These are phyloP conservation scores for Taphrorychus bicolor DNA, from an alignment of 2,888 invertebrate species.

Conservation along the genomic window DNA sequence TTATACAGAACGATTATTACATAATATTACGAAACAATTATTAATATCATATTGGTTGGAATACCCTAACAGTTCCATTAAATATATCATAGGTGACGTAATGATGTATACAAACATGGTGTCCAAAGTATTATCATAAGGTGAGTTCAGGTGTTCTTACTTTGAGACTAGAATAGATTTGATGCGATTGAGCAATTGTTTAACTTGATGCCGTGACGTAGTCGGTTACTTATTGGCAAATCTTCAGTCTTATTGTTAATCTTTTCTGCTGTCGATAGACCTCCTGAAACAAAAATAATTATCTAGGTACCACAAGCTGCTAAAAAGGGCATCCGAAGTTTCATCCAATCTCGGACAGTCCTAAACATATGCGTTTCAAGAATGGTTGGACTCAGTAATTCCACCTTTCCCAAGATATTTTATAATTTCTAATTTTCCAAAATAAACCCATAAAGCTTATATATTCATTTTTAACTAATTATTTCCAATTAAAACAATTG, in stretches of 20 bases:
- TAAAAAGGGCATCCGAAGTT: too few species aligned
- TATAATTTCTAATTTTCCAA: too few species aligned
- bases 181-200: constrained; percentile 51
- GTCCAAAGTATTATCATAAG: constrained; percentile 10
- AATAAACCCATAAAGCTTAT: too few species aligned
- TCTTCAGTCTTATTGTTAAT: constrained; percentile 50
- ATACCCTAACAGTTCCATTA: constrained; percentile 20
- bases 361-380: too few species aligned
- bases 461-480: too few species aligned
- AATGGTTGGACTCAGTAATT: too few species aligned
- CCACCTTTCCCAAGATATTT: too few species aligned
- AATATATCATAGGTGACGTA: constrained; percentile 26
- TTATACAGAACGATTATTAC: too few species aligned
- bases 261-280: constrained; percentile 30
- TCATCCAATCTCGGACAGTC: too few species aligned
- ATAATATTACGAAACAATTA: too few species aligned
- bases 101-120: constrained; percentile 20
- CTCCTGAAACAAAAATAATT: constrained; percentile 29
- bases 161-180: constrained; percentile 33
- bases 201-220: constrained; percentile 45
- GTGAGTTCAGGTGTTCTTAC: constrained; percentile 21
- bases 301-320: too few species aligned
- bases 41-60: constrained; percentile 25
- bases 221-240: constrained; percentile 47
- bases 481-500: too few species aligned